phyloP scores from a whole-genome alignment of 1,140 invertebrate genomes.

The Drosophila arawakana region DNA sequence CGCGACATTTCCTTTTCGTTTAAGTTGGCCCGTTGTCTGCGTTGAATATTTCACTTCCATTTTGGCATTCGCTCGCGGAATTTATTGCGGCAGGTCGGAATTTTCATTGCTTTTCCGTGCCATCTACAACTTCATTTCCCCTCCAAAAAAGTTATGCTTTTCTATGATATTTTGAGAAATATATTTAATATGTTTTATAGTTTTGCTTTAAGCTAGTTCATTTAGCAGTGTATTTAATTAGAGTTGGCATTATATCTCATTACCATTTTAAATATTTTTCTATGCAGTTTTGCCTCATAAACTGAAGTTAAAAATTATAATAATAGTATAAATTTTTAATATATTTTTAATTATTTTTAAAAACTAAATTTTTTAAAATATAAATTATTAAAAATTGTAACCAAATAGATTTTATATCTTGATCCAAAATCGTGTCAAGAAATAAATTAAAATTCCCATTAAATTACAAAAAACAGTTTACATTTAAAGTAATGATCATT shows the following conservation, averaged over 20 bases:
- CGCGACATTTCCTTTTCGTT: constrained; percentile 25
- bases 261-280: too few relatives aligned
- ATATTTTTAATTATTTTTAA: too few relatives aligned
- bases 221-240: too few relatives aligned
- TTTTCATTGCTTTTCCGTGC: constrained; percentile 64
- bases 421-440: neutral
- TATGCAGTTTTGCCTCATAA: too few relatives aligned
- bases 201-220: too few relatives aligned
- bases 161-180: neutral
- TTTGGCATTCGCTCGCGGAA: constrained; percentile 67
- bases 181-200: neutral
- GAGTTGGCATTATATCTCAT: too few relatives aligned
- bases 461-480: neutral
- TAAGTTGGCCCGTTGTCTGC: constrained; percentile 2
- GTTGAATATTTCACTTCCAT: constrained; percentile 69
- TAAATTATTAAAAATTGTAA: too few relatives aligned
- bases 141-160: neutral
- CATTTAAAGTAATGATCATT: constrained; percentile 24
- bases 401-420: neutral
- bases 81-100: constrained; percentile 83
- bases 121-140: neutral
- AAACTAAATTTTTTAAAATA: too few relatives aligned
- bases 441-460: neutral
- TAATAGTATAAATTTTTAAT: too few relatives aligned
- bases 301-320: too few relatives aligned